Conservation (phyloP, 1,140 invertebrate genomes). For the Parasteatoda tepidariorum region DNA sequence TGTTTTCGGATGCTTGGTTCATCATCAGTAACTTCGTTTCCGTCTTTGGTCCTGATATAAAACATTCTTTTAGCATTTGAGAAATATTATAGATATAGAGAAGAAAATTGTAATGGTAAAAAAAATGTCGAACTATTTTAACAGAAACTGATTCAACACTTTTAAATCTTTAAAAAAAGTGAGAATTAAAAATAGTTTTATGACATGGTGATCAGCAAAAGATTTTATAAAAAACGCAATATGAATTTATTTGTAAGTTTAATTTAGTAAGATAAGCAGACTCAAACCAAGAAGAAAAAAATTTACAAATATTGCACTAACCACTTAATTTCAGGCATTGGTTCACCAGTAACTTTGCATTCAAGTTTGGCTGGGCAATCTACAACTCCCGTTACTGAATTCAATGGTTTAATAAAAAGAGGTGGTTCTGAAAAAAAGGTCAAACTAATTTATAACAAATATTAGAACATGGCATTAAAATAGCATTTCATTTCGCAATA, state of each 20-base stretch:
- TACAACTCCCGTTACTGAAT: slow-evolving; percentile 8
- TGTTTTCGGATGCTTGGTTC: slow-evolving; percentile 16
- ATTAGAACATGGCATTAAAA: no score
- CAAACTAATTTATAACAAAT: background rate
- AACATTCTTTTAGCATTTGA: background rate
- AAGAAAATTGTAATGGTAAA: background rate
- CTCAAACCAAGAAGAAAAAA: background rate
- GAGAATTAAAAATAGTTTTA: no score
- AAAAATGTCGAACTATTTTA: no score
- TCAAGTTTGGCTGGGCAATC: slow-evolving; percentile 70
- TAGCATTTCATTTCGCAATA: no score
- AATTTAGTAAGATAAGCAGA: no score
- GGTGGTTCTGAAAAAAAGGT: slow-evolving; percentile 36
- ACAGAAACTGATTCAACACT: no score
- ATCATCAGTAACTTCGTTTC: slow-evolving; percentile 34
- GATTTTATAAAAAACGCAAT: no score
- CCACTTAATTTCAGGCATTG: slow-evolving; percentile 85
- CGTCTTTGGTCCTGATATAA: slow-evolving; percentile 37
- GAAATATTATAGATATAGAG: background rate
- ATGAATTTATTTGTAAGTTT: no score
- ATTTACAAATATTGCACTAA: slow-evolving; percentile 55
- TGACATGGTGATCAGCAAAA: no score
- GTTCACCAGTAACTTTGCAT: slow-evolving; percentile 82
- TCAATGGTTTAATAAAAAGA: slow-evolving; percentile 8
- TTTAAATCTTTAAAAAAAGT: no score